Percentiles rank a stretch among this genome's conserved stretches.
These are phyloP conservation scores for Axinella damicornis DNA, from an alignment of 37 sponge, comb jelly and placozoan genomes.

Conservation along the genomic window DNA sequence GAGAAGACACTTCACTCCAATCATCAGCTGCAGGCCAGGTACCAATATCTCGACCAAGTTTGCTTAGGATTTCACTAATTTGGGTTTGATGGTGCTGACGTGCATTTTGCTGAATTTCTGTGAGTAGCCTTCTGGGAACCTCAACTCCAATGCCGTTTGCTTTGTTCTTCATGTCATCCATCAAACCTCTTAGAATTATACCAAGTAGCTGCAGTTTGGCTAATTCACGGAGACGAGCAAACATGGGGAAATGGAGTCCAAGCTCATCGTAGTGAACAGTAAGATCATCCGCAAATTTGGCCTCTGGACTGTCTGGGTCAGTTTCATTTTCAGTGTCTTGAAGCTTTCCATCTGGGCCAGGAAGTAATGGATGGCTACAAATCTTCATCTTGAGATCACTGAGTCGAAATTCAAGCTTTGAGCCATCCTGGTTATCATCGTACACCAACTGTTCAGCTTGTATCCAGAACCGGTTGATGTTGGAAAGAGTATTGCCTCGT, in stretches of 20 bases:
- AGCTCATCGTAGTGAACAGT: slow-evolving; percentile 61
- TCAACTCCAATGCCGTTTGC: slow-evolving; percentile 10
- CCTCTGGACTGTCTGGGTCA: slow-evolving; percentile 77
- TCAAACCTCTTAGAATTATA: not conserved
- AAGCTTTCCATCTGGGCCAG: slow-evolving; percentile 68
- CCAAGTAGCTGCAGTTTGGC: slow-evolving; percentile 55
- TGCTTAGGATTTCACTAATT: too few relatives aligned
- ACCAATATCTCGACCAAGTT: too few relatives aligned
- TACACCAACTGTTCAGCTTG: slow-evolving; percentile 72
- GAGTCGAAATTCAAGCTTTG: slow-evolving; percentile 14
- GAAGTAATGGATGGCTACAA: slow-evolving; percentile 56
- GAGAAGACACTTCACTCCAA: too few relatives aligned
- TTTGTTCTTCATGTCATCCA: slow-evolving; percentile 29
- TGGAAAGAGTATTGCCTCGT: slow-evolving; percentile 13
- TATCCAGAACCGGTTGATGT: slow-evolving; percentile 67
- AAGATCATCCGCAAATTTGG: slow-evolving; percentile 69
- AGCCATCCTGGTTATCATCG: not conserved
- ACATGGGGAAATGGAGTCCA: slow-evolving; percentile 63
- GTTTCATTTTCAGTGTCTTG: slow-evolving; percentile 48
- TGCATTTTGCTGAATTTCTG: slow-evolving; percentile 14
- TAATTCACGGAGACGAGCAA: slow-evolving; percentile 67
- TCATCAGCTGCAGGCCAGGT: too few relatives aligned
- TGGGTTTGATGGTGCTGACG: not conserved
- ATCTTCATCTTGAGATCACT: slow-evolving; percentile 56
- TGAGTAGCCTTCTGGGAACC: slow-evolving; percentile 1